Evolutionary conservation across 2,888 invertebrate species (phyloP).

Genomic region (Xanthia icteritia): DNA sequence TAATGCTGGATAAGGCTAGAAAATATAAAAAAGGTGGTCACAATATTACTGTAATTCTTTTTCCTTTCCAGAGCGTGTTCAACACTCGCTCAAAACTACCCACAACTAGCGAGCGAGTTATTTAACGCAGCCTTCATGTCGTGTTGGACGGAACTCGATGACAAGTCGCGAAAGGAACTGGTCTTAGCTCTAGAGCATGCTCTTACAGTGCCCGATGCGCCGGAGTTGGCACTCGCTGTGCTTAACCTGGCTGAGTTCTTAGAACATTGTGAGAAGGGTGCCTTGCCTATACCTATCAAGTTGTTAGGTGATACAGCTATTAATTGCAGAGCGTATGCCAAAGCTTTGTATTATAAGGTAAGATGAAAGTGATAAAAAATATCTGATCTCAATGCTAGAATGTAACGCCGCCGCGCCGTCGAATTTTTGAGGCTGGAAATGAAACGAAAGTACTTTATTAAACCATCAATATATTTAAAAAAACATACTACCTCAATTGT

Average conservation of each 20-base stretch:
- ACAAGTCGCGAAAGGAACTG: constrained; percentile 95
- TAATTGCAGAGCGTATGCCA: constrained; percentile 95
- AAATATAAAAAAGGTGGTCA: neutral
- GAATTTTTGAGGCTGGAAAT: neutral
- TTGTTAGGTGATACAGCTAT: constrained; percentile 98
- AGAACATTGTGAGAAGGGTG: constrained; percentile 99
- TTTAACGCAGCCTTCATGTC: constrained; percentile 99
- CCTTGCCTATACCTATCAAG: constrained; percentile 96
- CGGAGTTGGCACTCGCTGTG: constrained; percentile 98
- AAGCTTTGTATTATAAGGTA: constrained; percentile 91
- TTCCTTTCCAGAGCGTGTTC: constrained; percentile 94
- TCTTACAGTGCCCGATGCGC: constrained; percentile 96
- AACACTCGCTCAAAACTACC: constrained; percentile 97
- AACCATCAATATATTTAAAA: neutral
- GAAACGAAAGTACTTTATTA: neutral
- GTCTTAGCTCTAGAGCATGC: constrained; percentile 96
- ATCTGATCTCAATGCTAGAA: neutral
- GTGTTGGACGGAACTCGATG: constrained; percentile 98
- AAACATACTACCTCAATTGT: neutral
- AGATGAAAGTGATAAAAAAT: neutral
- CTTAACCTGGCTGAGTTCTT: constrained; percentile 99
- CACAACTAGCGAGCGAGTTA: constrained; percentile 97
- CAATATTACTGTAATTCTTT: neutral
- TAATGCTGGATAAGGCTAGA: neutral
- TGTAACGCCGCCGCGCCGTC: no score